Conservation (phyloP, 2,797 vertebrate genomes). For the Xiphorhynchus erythropygius region DNA sequence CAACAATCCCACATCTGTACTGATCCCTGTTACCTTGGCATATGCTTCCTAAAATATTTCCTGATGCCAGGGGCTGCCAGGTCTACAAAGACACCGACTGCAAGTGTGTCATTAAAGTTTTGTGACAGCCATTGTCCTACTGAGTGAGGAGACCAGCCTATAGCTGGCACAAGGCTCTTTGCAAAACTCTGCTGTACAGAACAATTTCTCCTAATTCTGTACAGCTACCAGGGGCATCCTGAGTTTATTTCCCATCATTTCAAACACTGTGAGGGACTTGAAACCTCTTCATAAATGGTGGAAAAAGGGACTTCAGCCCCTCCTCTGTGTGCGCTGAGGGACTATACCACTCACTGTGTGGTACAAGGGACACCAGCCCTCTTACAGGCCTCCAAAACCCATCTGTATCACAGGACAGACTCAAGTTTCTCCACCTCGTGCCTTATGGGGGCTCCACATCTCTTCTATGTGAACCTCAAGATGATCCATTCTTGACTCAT, state of each 20-base stretch:
- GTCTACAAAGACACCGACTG: neutral
- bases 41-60: neutral
- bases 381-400: neutral
- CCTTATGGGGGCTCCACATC: neutral
- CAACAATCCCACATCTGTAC: neutral
- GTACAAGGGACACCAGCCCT: neutral
- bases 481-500: neutral
- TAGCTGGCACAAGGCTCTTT: neutral
- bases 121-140: neutral
- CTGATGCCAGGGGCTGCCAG: neutral
- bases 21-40: neutral
- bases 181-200: neutral
- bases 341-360: neutral
- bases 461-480: neutral
- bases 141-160: neutral
- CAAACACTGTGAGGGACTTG: neutral
- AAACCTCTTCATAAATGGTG: neutral
- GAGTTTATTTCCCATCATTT: accelerated
- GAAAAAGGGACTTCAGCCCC: neutral
- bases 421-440: neutral
- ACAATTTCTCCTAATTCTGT: neutral
- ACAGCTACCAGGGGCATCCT: accelerated
- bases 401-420: neutral
- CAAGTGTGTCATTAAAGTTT: neutral
- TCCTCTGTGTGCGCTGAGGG: neutral